Evolutionary conservation across 2,888 invertebrate species (phyloP).

Genomic region (Nysson spinosus): DNA sequence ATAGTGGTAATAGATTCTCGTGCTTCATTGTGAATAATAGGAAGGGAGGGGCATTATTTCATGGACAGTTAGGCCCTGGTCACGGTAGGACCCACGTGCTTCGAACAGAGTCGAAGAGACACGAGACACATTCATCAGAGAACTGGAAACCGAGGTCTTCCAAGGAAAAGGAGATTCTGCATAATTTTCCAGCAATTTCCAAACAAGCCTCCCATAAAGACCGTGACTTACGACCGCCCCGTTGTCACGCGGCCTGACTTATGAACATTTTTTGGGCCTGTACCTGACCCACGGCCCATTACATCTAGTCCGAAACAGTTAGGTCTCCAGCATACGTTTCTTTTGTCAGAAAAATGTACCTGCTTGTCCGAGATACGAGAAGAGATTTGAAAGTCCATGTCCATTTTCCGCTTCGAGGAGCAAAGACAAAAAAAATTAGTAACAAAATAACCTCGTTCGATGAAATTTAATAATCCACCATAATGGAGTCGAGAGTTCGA

Average conservation of each 20-base stretch:
- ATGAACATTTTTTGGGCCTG: conserved; percentile 43
- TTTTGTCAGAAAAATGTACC: conserved; percentile 12
- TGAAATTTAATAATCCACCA: no score
- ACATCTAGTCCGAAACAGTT: conserved; percentile 42
- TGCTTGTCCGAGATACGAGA: not conserved
- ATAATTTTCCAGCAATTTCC: conserved; percentile 68
- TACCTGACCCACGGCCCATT: conserved; percentile 44
- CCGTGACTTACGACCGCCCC: conserved; percentile 58
- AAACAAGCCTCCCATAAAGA: conserved; percentile 60
- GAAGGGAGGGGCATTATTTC: no score
- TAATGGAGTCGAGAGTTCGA: no score
- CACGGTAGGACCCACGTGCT: no score
- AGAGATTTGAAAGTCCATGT: no score
- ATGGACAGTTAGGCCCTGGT: no score
- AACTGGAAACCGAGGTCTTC: not conserved
- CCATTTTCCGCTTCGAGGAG: no score
- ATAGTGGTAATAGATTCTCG: no score
- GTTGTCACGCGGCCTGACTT: conserved; percentile 37
- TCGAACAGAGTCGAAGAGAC: no score
- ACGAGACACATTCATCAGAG: not conserved
- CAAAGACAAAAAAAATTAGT: no score
- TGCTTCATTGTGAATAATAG: no score
- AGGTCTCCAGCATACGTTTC: conserved; percentile 33
- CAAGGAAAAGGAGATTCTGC: conserved; percentile 52
- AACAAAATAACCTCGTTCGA: no score